A percentile compares a stretch with the other conserved stretches of the same genome.
Conservation (phyloP, 2,113 vertebrate genomes). For the Mesocricetus auratus region DNA sequence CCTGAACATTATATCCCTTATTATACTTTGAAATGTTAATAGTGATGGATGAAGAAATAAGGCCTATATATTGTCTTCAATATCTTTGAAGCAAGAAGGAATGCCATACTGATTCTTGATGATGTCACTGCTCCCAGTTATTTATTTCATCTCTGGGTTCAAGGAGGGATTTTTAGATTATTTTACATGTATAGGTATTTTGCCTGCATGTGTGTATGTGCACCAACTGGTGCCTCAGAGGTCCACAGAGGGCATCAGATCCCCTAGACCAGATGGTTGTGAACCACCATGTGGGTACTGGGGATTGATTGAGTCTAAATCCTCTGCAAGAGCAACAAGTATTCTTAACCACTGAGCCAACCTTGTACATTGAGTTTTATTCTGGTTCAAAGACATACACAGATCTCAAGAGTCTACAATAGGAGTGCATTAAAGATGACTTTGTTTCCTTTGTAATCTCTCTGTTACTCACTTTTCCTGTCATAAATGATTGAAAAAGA, state of each 20-base stretch:
- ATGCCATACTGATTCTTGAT: neutral
- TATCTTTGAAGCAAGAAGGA: slow-evolving; percentile 19
- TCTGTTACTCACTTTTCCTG: neutral
- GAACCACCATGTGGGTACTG: neutral
- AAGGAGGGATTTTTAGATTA: neutral
- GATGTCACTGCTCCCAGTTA: neutral
- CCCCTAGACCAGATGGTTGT: neutral
- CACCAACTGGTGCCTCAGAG: neutral
- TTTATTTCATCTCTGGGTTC: neutral
- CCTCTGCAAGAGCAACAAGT: neutral
- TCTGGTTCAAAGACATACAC: neutral
- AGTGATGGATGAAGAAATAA: neutral
- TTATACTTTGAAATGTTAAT: slow-evolving; percentile 9
- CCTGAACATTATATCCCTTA: slow-evolving; percentile 27
- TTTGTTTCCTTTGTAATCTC: slow-evolving; percentile 20
- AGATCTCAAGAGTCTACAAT: neutral
- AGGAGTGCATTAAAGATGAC: neutral
- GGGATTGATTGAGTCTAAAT: neutral
- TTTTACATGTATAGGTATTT: neutral
- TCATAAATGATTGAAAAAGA: neutral
- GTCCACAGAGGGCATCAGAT: neutral
- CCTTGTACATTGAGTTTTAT: neutral
- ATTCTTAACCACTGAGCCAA: neutral
- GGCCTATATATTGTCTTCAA: neutral
- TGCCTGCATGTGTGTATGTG: neutral